These are phyloP conservation scores for Pipistrellus kuhlii DNA, from an alignment of 2,797 vertebrate genomes.

Conservation along the genomic window DNA sequence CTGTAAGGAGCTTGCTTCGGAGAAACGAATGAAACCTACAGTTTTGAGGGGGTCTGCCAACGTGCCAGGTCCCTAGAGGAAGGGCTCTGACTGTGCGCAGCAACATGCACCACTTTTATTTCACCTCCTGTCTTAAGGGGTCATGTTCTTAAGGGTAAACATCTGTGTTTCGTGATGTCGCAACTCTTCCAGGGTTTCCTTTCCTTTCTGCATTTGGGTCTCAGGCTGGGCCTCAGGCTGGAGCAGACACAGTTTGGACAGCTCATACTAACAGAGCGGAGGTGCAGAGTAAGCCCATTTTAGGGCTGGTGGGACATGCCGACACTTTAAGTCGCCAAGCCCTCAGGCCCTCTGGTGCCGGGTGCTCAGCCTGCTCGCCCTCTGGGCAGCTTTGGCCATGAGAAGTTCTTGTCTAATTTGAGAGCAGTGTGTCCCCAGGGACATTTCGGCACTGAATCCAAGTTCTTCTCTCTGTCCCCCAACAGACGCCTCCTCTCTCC, in stretches of 20 bases:
- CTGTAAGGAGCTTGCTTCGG: neutral
- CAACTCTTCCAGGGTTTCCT: neutral
- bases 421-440: rapidly evolving
- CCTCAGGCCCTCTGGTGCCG: neutral
- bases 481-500: neutral
- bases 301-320: neutral
- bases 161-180: neutral
- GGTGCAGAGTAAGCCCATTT: neutral
- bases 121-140: rapidly evolving
- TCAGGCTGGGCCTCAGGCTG: neutral
- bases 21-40: neutral
- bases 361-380: neutral
- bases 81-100: neutral
- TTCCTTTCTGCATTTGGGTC: neutral
- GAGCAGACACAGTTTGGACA: neutral
- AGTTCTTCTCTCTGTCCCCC: neutral
- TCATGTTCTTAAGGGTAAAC: neutral
- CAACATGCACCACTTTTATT: neutral
- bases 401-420: neutral
- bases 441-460: neutral
- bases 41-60: neutral
- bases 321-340: neutral
- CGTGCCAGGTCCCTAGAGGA: neutral
- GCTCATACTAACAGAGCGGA: neutral
- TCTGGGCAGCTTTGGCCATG: neutral